A percentile compares a stretch with the other conserved stretches of the same genome.
These are phyloP conservation scores for Chlamydotis undulata DNA, from an alignment of 2,113 vertebrate genomes.

Conservation along the genomic window DNA sequence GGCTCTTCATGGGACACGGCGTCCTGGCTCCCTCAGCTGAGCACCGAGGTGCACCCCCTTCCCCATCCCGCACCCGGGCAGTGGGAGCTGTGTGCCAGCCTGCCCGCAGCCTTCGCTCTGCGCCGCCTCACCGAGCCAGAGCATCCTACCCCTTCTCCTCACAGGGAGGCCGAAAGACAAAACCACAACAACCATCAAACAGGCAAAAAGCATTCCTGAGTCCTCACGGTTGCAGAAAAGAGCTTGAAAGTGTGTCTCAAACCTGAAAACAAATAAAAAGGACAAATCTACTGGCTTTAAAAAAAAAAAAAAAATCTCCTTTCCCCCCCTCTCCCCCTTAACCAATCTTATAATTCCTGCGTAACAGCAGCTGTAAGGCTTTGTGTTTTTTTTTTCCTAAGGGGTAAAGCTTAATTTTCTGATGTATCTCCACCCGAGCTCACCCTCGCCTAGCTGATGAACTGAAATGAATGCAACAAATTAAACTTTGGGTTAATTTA, in stretches of 20 bases:
- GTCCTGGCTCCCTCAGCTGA: background rate
- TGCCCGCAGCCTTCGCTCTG: background rate
- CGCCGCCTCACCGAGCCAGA: background rate
- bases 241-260: background rate
- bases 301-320: background rate
- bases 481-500: background rate
- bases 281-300: background rate
- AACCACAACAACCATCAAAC: background rate
- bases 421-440: rapidly evolving
- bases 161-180: background rate
- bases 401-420: background rate
- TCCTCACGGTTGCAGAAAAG: background rate
- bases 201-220: background rate
- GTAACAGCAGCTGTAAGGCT: background rate
- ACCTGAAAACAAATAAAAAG: background rate
- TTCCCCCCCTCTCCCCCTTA: rapidly evolving
- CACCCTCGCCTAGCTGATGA: background rate
- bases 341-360: background rate
- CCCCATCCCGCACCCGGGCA: background rate
- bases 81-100: background rate
- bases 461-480: background rate
- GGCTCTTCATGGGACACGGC: rapidly evolving
- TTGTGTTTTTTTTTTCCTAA: background rate
- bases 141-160: rapidly evolving
- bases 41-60: rapidly evolving